Evolutionary conservation across 2,797 vertebrate species (phyloP).

Genomic region (Tokudaia muenninki): DNA sequence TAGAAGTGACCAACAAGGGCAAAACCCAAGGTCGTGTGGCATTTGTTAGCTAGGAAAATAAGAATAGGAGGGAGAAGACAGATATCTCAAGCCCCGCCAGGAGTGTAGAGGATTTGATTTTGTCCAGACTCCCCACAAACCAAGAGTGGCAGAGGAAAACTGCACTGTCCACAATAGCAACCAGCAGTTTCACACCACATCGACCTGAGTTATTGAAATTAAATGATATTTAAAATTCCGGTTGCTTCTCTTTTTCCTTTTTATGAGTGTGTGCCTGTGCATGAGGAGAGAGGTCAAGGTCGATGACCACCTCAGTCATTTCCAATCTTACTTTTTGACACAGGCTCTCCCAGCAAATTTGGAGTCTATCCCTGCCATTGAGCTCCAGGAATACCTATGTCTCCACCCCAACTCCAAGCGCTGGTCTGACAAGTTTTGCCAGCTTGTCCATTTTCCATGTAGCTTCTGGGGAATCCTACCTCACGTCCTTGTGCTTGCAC

Average conservation of each 20-base stretch:
- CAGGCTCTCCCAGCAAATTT: neutral
- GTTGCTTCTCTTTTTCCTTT: neutral
- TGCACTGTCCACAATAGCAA: neutral
- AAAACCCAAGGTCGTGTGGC: neutral
- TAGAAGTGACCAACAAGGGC: neutral
- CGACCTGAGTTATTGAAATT: neutral
- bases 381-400: neutral
- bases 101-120: neutral
- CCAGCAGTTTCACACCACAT: neutral
- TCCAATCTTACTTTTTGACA: neutral
- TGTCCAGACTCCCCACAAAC: neutral
- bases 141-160: neutral
- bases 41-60: constrained; percentile 31
- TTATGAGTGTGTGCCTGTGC: neutral
- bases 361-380: neutral
- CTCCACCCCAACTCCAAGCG: neutral
- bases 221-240: neutral
- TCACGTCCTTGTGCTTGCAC: neutral
- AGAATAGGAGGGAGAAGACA: neutral
- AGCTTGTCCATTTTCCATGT: neutral
- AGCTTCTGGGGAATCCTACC: neutral
- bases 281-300: neutral
- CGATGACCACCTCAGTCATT: neutral
- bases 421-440: neutral
- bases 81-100: neutral